phyloP scores from a whole-genome alignment of 2,888 invertebrate species.

The Icerya purchasi region DNA sequence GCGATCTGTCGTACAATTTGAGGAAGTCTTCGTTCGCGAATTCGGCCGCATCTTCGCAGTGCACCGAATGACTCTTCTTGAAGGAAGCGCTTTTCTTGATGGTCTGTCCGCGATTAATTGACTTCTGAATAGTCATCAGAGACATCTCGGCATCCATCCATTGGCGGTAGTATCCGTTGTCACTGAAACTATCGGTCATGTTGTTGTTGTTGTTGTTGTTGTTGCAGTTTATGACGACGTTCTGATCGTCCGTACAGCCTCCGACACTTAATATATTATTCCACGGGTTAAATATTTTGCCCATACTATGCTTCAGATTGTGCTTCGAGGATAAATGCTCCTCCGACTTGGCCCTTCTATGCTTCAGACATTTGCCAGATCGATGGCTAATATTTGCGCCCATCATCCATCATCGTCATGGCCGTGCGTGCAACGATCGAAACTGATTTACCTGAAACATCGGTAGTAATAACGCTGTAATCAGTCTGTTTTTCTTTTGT shows the following conservation, averaged over 20 bases:
- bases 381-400: conserved; percentile 12
- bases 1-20: not conserved
- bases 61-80: not conserved
- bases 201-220: conserved; percentile 3
- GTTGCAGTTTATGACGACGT: not conserved
- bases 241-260: not conserved
- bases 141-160: conserved; percentile 2
- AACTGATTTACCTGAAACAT: too few species aligned
- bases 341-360: conserved; percentile 11
- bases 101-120: conserved; percentile 9
- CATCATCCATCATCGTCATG: conserved; percentile 1
- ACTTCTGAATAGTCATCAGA: conserved; percentile 4
- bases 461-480: too few species aligned
- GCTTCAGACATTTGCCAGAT: conserved; percentile 11
- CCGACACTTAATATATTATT: not conserved
- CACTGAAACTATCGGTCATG: not conserved
- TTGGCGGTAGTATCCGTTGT: not conserved
- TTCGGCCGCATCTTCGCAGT: conserved; percentile 1
- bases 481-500: too few species aligned
- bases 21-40: not conserved
- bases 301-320: conserved; percentile 7
- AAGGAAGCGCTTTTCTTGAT: conserved; percentile 4
- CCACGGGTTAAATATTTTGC: conserved; percentile 8
- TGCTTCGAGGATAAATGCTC: conserved; percentile 8
- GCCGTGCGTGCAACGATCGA: too few species aligned